phyloP scores from a whole-genome alignment of 2,113 vertebrate genomes.

The Recurvirostra avosetta region DNA sequence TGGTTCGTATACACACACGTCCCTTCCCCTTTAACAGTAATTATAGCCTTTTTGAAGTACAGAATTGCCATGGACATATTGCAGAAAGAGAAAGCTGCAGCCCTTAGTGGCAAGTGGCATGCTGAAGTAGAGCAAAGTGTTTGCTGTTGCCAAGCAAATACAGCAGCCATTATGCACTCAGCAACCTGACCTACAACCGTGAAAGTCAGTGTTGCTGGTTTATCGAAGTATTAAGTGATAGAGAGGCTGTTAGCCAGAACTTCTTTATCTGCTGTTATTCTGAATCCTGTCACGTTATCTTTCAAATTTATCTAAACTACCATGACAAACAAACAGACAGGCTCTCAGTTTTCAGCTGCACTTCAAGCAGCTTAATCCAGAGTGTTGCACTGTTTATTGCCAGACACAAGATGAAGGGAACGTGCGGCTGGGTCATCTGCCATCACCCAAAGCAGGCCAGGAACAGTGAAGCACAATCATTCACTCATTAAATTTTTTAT shows the following conservation, averaged over 20 bases:
- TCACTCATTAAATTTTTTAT: not conserved
- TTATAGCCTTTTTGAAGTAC: not conserved
- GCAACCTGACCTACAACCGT: not conserved
- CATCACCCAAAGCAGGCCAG: not conserved
- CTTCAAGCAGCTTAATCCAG: not conserved
- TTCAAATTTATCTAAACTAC: constrained; percentile 50
- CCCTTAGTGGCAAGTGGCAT: not conserved
- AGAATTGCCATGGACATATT: not conserved
- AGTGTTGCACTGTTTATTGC: not conserved
- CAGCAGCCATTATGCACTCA: constrained; percentile 24
- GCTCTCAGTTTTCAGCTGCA: constrained; percentile 7
- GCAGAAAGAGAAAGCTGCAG: not conserved
- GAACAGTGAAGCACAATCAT: not conserved
- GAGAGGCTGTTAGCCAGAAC: constrained; percentile 1
- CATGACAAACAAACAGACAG: constrained; percentile 3
- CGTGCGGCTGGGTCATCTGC: not conserved
- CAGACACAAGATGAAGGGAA: not conserved
- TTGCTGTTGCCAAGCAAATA: constrained; percentile 17
- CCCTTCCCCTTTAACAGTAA: not conserved
- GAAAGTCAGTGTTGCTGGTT: not conserved
- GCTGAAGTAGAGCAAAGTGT: not conserved
- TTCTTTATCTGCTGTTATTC: constrained; percentile 2
- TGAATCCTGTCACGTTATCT: constrained; percentile 3
- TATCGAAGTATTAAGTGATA: not conserved
- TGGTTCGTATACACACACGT: not conserved